These are phyloP conservation scores for Sarcophaga subvicina DNA, from an alignment of 2,888 invertebrate species.

Conservation along the genomic window DNA sequence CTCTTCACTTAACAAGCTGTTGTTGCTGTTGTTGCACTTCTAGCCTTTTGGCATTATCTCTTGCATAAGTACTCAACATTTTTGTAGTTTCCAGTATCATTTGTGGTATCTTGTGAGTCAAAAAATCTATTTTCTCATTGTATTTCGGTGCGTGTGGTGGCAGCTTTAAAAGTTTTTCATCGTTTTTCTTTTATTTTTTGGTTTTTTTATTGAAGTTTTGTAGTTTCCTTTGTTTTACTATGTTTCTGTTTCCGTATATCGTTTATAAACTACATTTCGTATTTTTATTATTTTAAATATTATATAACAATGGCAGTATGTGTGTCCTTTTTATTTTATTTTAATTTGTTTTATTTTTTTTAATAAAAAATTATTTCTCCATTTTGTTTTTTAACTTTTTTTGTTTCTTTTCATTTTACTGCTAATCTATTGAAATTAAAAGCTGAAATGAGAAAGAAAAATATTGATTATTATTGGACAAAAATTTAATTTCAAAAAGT, in stretches of 20 bases:
- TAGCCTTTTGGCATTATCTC: conserved; percentile 1
- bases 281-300: conserved; percentile 3
- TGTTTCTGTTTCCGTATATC: conserved; percentile 7
- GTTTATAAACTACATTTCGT: conserved; percentile 47
- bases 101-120: conserved; percentile 1
- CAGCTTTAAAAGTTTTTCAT: conserved; percentile 26
- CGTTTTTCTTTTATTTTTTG: background rate
- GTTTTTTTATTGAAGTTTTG: conserved; percentile 29
- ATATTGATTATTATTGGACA: background rate
- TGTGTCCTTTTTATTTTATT: conserved; percentile 26
- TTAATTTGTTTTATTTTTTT: background rate
- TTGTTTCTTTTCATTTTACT: background rate
- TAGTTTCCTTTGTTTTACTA: conserved; percentile 7
- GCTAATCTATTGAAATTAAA: conserved; percentile 45
- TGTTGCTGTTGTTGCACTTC: background rate
- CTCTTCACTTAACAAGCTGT: background rate
- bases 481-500: background rate
- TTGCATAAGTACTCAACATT: background rate
- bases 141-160: conserved; percentile 11
- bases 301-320: conserved; percentile 64
- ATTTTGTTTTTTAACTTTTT: background rate
- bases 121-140: background rate
- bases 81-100: background rate
- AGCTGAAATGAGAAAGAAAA: conserved; percentile 45
- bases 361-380: too few species aligned